These are phyloP conservation scores for Hedychridium roseum DNA, from an alignment of 2,888 invertebrate genomes.

Conservation along the genomic window DNA sequence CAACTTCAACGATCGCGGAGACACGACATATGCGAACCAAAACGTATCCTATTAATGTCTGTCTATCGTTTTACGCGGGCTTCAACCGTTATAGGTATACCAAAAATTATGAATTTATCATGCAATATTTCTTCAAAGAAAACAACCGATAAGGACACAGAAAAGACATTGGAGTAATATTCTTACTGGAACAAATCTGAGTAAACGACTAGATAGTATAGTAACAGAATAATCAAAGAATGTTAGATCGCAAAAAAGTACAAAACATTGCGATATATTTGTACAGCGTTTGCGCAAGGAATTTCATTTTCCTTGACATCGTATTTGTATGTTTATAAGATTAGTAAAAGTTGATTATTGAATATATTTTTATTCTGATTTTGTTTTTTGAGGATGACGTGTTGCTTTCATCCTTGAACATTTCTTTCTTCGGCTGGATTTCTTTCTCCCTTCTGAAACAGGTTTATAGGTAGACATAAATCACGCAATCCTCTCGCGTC, in stretches of 20 bases:
- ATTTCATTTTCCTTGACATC: not conserved
- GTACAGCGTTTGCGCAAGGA: too few relatives aligned
- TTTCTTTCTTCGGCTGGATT: constrained; percentile 3
- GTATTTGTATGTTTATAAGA: too few relatives aligned
- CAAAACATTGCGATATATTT: too few relatives aligned
- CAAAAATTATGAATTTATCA: too few relatives aligned
- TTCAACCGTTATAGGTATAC: too few relatives aligned
- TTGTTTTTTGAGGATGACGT: constrained; percentile 6
- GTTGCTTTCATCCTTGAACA: not conserved
- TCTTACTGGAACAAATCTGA: not conserved
- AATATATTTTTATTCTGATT: constrained; percentile 6
- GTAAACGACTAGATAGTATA: not conserved
- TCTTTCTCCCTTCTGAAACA: constrained; percentile 7
- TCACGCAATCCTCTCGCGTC: too few relatives aligned
- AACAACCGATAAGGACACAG: not conserved
- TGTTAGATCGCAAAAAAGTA: too few relatives aligned
- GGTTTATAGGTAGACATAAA: constrained; percentile 1
- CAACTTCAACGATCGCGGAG: constrained; percentile 46
- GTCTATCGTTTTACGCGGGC: constrained; percentile 27
- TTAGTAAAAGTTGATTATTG: not conserved
- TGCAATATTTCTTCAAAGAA: not conserved
- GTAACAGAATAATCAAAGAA: not conserved
- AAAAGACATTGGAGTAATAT: not conserved
- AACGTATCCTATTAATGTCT: constrained; percentile 51
- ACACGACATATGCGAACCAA: constrained; percentile 17